These are phyloP conservation scores for Drosophila fuyamai DNA, from an alignment of 1,140 invertebrate genomes.

Conservation along the genomic window DNA sequence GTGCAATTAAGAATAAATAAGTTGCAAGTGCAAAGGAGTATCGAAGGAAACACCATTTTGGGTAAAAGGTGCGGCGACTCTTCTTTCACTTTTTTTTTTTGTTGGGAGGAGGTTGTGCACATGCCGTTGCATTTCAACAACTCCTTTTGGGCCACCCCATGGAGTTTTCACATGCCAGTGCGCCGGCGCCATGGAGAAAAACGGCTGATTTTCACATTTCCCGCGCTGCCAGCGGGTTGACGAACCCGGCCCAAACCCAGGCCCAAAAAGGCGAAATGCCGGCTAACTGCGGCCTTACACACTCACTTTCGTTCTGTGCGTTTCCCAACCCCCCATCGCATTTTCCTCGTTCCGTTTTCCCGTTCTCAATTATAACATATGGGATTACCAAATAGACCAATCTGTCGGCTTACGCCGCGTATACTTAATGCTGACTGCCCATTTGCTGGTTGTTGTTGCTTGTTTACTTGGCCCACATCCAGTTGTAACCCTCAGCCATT, in stretches of 20 bases:
- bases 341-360: constrained; percentile 8
- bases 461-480: constrained; percentile 54
- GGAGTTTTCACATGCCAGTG: constrained; percentile 28
- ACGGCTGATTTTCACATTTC: constrained; percentile 77
- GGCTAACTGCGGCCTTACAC: constrained; percentile 4
- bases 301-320: constrained; percentile 57
- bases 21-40: neutral
- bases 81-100: constrained; percentile 10
- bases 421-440: constrained; percentile 50
- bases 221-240: constrained; percentile 69
- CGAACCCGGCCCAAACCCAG: constrained; percentile 57
- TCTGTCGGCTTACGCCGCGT: constrained; percentile 54
- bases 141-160: constrained; percentile 32
- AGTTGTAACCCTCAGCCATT: constrained; percentile 29
- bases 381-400: constrained; percentile 24
- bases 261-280: constrained; percentile 25
- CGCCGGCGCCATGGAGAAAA: constrained; percentile 53
- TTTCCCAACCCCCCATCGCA: constrained; percentile 9
- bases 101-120: constrained; percentile 15
- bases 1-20: constrained; percentile 27
- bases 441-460: constrained; percentile 12
- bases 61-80: constrained; percentile 57
- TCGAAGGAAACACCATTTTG: constrained; percentile 2
- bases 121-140: constrained; percentile 47
- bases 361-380: constrained; percentile 2